A percentile compares a stretch with the other conserved stretches of the same genome.
Conservation (phyloP, 2,888 invertebrate species). For the Leptinotarsa juncta region DNA sequence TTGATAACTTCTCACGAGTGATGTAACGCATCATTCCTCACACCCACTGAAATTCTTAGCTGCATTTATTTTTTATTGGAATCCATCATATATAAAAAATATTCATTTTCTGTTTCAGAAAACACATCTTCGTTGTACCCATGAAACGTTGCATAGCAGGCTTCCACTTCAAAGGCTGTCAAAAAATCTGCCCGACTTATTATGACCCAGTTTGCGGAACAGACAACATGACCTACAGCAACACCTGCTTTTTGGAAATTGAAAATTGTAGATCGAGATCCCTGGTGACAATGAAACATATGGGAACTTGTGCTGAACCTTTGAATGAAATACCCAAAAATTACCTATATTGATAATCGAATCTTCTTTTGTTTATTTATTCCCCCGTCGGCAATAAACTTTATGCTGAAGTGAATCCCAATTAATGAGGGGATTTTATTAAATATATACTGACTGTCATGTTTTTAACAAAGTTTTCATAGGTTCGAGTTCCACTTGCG, state of each 20-base stretch:
- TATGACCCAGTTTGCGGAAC: slow-evolving; percentile 95
- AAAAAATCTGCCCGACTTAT: slow-evolving; percentile 85
- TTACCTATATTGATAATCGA: slow-evolving; percentile 78
- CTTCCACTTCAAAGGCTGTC: slow-evolving; percentile 88
- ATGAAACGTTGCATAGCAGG: slow-evolving; percentile 87
- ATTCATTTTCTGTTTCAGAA: slow-evolving; percentile 68
- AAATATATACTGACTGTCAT: not conserved
- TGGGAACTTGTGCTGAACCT: slow-evolving; percentile 88
- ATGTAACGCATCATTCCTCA: too few species aligned
- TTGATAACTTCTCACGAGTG: too few species aligned
- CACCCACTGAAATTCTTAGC: too few species aligned
- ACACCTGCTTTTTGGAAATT: slow-evolving; percentile 91
- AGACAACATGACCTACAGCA: slow-evolving; percentile 92
- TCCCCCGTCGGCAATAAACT: not conserved
- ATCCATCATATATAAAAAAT: too few species aligned
- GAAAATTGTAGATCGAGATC: slow-evolving; percentile 90
- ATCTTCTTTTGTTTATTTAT: not conserved
- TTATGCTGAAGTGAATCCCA: not conserved
- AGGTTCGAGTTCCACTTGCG: not conserved
- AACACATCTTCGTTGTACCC: slow-evolving; percentile 92
- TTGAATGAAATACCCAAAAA: slow-evolving; percentile 87
- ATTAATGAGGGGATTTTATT: too few species aligned
- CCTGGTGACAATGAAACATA: slow-evolving; percentile 80
- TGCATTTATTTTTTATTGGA: too few species aligned
- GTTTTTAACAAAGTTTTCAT: not conserved